These are phyloP conservation scores for Bombus terrestris DNA, from an alignment of 1,140 invertebrate genomes.

Conservation along the genomic window DNA sequence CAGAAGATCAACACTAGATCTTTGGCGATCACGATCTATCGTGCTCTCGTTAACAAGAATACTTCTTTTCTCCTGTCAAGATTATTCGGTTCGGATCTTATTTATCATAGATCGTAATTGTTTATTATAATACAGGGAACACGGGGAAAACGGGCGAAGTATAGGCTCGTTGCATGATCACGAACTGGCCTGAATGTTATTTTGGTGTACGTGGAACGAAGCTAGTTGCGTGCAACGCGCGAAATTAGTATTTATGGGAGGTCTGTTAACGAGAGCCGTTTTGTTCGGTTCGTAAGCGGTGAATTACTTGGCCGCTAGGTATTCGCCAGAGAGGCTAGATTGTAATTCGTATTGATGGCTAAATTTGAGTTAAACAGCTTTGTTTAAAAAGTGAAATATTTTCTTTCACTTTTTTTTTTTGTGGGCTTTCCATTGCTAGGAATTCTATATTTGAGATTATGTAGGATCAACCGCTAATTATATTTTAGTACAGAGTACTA, in stretches of 20 bases:
- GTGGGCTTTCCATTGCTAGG: too few species aligned
- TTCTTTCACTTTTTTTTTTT: neutral
- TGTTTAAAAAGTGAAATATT: neutral
- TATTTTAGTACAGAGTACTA: too few species aligned
- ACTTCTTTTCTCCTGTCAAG: neutral
- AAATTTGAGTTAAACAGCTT: neutral
- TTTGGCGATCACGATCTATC: neutral
- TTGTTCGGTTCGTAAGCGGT: slow-evolving; percentile 26
- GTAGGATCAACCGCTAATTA: too few species aligned
- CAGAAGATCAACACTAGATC: neutral
- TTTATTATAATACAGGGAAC: slow-evolving; percentile 20
- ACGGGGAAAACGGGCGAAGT: neutral
- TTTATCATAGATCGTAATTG: slow-evolving; percentile 19
- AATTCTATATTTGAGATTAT: too few species aligned
- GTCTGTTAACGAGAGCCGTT: slow-evolving; percentile 27
- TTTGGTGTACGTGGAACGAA: neutral
- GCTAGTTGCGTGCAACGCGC: slow-evolving; percentile 32
- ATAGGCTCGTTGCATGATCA: neutral
- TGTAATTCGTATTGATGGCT: slow-evolving; percentile 1
- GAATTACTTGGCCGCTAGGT: slow-evolving; percentile 37
- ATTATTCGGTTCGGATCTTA: neutral
- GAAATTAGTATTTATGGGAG: slow-evolving; percentile 51
- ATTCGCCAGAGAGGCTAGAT: neutral
- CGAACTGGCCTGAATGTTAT: neutral
- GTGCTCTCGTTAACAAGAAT: slow-evolving; percentile 5